Percentiles rank a stretch among this genome's conserved stretches.
Conservation (phyloP, 2,888 invertebrate species). For the Cephus pygmeus region DNA sequence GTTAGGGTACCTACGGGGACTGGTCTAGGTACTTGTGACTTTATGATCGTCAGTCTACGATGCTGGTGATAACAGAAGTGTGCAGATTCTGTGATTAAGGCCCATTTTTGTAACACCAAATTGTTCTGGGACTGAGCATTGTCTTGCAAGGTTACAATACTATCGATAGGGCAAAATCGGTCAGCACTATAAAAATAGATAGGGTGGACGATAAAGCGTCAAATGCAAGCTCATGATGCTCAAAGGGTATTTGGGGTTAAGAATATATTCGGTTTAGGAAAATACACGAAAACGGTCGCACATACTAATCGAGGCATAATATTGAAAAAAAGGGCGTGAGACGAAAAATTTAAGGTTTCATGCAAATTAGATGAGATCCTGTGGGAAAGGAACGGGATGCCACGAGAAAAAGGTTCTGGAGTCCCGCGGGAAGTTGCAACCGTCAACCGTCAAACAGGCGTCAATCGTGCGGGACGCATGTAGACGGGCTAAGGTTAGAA, state of each 20-base stretch:
- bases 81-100: background rate
- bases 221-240: background rate
- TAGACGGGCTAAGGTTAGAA: background rate
- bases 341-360: background rate
- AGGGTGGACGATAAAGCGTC: background rate
- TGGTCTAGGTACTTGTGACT: background rate
- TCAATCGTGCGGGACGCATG: background rate
- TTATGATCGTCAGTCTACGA: background rate
- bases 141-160: background rate
- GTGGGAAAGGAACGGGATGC: background rate
- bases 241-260: background rate
- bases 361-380: background rate
- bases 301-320: background rate
- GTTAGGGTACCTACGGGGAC: background rate
- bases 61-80: background rate
- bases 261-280: background rate
- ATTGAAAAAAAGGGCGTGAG: background rate
- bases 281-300: background rate
- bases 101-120: background rate
- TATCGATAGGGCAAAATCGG: background rate
- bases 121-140: background rate
- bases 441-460: background rate
- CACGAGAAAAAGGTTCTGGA: background rate
- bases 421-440: background rate
- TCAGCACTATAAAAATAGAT: background rate